Conservation (phyloP, 2,113 vertebrate genomes). For the Pseudorhombus dupliciocellatus region DNA sequence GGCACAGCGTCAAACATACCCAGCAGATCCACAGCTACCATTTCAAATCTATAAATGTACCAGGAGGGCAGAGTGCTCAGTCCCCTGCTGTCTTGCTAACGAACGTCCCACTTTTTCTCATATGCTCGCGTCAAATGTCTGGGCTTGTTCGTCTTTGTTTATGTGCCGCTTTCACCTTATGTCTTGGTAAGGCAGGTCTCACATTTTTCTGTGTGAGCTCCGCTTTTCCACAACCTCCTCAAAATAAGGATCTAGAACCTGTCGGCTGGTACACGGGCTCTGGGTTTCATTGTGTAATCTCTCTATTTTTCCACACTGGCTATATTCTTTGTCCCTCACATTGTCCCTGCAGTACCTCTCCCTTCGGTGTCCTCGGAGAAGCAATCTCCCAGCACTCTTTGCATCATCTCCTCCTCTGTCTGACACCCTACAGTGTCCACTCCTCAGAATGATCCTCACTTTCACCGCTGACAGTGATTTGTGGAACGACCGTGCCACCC, state of each 20-base stretch:
- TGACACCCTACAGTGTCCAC: background rate
- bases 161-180: constrained; percentile 47
- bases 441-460: background rate
- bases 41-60: constrained; percentile 53
- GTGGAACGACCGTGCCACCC: background rate
- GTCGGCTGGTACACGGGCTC: constrained; percentile 10
- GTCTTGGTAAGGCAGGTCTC: constrained; percentile 38
- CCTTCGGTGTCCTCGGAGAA: background rate
- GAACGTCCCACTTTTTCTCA: background rate
- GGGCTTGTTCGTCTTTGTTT: constrained; percentile 43
- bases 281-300: constrained; percentile 27
- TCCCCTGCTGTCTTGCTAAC: background rate
- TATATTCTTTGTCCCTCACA: background rate
- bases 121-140: constrained; percentile 28
- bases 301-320: background rate
- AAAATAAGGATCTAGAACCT: constrained; percentile 42
- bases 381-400: background rate
- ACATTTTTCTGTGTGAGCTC: background rate
- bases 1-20: constrained; percentile 35
- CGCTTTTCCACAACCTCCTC: constrained; percentile 12
- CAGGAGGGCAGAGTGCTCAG: background rate
- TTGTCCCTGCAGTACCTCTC: background rate
- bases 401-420: constrained; percentile 2
- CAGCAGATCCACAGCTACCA: constrained; percentile 1
- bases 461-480: constrained; percentile 1